Base-by-base conservation (phyloP, 2,888 invertebrate genomes). In the Xestia ashworthii region DNA sequence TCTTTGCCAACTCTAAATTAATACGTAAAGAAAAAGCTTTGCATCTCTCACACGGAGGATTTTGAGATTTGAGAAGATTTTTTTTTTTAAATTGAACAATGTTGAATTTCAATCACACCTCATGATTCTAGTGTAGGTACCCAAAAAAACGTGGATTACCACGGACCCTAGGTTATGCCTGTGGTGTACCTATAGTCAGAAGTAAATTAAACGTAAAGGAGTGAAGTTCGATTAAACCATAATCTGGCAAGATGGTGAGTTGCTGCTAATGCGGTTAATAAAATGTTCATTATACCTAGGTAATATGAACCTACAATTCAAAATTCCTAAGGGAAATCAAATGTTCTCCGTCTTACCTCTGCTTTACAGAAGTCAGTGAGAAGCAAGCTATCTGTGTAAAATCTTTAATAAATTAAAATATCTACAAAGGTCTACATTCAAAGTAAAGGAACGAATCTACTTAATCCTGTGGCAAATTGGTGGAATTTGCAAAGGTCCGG, bases 271-370 rank as follows among this genome's bases (percentile, higher is more conserved):
- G 53, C 65, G n/a, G 53, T 69, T 69, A 72, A 19, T 48, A 72
- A 69, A 69, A 83, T 83, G 65, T 78, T 83, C 48, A 66, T 55
- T 66, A 38, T 71, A 81, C 19, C 22, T 73, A 44, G 41, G 25
- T 73, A 44, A 22, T n/a, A 58, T 65, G n/a, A 44, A 65, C 64
- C 68, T 78, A 66, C 69, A 72, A 72, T 78, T 83, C n/a, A 66
- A 66, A 72, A 32, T 69, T 83, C 81, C 72, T 66, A 9, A 22
- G 83, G 78, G 81, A 81, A 81, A 81, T 81, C 72, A 78, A 71
- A 55, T 60, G 50, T 48, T 69, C 72, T 72, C 60, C 32, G n/a
- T 72, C 65, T 60, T 64, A 66, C 78, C 69, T 55, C 69, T 53
- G 71, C 69, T 66, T 58, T 64, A 44, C 41, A 77, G 77, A 62